Percentiles rank a stretch among this genome's conserved stretches.
phyloP scores from a whole-genome alignment of 2,113 vertebrate species.

The Sander vitreus region DNA sequence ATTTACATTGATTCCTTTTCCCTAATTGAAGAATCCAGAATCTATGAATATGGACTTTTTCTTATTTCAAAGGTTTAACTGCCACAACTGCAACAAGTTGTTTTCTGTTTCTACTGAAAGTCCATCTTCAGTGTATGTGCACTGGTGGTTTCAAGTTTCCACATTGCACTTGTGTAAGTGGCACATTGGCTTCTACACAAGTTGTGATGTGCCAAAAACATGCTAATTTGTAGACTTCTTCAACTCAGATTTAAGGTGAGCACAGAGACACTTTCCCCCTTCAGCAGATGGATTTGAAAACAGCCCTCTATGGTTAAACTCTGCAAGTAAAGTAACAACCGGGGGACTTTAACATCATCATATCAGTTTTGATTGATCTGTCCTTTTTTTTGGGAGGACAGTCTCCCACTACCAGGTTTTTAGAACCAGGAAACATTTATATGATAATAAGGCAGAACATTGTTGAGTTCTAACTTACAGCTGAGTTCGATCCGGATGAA shows the following conservation, averaged over 20 bases:
- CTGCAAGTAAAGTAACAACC: not conserved
- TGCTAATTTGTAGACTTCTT: not conserved
- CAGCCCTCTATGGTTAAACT: not conserved
- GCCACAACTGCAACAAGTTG: not conserved
- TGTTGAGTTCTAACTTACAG: conserved; percentile 86
- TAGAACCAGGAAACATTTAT: not conserved
- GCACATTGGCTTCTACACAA: not conserved
- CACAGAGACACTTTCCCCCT: not conserved
- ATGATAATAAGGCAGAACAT: not conserved
- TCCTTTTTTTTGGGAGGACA: not conserved
- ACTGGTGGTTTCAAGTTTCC: not conserved
- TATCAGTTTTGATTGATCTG: not conserved
- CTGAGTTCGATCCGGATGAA: conserved; percentile 95
- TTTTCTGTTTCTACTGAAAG: not conserved
- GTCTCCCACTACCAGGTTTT: not conserved
- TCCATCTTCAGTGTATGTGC: not conserved
- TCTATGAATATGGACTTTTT: not conserved
- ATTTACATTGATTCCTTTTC: not conserved
- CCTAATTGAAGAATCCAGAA: not conserved
- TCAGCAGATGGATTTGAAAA: not conserved
- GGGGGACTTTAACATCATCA: not conserved
- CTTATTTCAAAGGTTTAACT: not conserved
- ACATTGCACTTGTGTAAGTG: not conserved
- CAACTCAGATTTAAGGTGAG: not conserved
- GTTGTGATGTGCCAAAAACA: not conserved